Evolutionary conservation across 1,140 invertebrate genomes (phyloP).

Genomic region (Marisa cornuarietis): DNA sequence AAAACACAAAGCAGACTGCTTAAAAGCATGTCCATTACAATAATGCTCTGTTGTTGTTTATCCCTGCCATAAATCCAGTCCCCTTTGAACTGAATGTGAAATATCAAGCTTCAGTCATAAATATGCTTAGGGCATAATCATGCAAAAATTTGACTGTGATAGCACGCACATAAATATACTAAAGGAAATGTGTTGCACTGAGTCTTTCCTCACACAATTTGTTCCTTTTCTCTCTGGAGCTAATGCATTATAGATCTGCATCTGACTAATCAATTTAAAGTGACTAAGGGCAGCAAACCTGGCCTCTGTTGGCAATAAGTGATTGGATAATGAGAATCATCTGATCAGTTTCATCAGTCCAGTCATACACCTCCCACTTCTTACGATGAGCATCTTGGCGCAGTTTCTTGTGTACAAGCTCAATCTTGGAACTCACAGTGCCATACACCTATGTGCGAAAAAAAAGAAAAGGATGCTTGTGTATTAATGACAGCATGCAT

Average conservation of each 20-base stretch:
- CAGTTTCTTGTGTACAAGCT: conserved; percentile 57
- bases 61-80: no score
- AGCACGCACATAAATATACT: not conserved
- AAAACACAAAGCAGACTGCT: no score
- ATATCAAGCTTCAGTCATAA: no score
- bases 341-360: conserved; percentile 61
- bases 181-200: not conserved
- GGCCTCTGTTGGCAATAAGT: conserved; percentile 46
- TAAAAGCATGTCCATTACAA: no score
- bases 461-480: no score
- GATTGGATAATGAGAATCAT: conserved; percentile 57
- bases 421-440: conserved; percentile 47
- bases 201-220: not conserved
- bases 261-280: not conserved
- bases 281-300: conserved; percentile 35
- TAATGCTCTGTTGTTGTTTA: no score
- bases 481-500: no score
- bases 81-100: no score
- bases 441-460: conserved; percentile 51
- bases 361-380: conserved; percentile 55
- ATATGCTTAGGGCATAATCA: no score
- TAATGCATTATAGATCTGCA: not conserved
- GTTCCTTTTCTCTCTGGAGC: not conserved
- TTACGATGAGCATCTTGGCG: conserved; percentile 51
- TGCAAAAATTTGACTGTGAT: not conserved